Evolutionary conservation across 2,797 vertebrate genomes (phyloP).

Genomic region (Halcyon badia): DNA sequence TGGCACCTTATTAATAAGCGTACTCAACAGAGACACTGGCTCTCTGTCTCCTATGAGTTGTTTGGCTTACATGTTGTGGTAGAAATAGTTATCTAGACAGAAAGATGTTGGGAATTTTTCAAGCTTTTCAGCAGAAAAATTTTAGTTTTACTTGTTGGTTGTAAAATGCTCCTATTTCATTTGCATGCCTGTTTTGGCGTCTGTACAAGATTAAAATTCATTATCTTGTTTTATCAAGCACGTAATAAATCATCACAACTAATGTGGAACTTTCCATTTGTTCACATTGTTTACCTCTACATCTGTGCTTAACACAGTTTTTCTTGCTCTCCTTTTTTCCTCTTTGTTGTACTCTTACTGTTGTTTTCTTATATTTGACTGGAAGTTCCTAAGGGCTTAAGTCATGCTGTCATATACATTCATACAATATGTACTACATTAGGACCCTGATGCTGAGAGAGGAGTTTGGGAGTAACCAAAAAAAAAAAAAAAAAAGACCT

Average conservation of each 20-base stretch:
- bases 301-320: not conserved
- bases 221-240: conserved; percentile 35
- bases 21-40: not conserved
- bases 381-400: not conserved
- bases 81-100: not conserved
- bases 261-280: not conserved
- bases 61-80: not conserved
- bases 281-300: not conserved
- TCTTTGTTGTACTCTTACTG: not conserved
- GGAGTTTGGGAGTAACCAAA: not conserved
- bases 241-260: conserved; percentile 3
- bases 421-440: not conserved
- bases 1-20: not conserved
- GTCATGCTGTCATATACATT: not conserved
- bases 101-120: not conserved
- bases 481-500: not conserved
- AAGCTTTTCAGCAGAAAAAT: not conserved
- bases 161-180: not conserved
- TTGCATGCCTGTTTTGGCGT: not conserved
- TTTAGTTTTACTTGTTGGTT: not conserved
- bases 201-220: not conserved
- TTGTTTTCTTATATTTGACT: not conserved
- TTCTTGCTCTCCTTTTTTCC: not conserved
- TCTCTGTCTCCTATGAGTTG: not conserved
- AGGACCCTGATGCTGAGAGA: not conserved